Conservation (phyloP, 2,888 invertebrate genomes). For the Meteorus cinctellus region DNA sequence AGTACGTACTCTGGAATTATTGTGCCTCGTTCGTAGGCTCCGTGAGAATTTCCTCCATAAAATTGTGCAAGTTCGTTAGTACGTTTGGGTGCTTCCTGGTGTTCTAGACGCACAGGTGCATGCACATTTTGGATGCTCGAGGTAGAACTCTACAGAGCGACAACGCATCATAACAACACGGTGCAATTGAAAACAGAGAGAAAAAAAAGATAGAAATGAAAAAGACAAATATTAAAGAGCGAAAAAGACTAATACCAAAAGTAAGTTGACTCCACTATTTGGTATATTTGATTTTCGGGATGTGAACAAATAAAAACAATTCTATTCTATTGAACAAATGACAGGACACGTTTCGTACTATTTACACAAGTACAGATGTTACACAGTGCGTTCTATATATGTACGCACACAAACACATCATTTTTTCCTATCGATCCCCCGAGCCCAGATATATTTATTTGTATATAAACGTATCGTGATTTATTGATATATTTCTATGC, state of each 20-base stretch:
- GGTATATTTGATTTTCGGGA: constrained; percentile 41
- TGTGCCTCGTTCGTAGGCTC: constrained; percentile 20
- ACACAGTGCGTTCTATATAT: background rate
- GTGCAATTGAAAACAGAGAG: background rate
- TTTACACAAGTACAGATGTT: constrained; percentile 40
- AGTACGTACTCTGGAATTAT: constrained; percentile 29
- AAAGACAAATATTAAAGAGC: constrained; percentile 12
- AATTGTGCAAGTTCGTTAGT: constrained; percentile 51
- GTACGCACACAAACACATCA: background rate
- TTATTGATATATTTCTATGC: background rate
- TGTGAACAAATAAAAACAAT: constrained; percentile 40
- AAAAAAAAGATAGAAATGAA: background rate
- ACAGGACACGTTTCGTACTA: constrained; percentile 30
- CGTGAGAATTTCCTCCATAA: constrained; percentile 30
- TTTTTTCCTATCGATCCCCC: constrained; percentile 22
- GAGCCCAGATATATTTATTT: constrained; percentile 19
- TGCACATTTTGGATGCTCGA: constrained; percentile 19
- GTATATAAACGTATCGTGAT: constrained; percentile 9
- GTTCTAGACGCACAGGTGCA: background rate
- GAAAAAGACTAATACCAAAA: constrained; percentile 6
- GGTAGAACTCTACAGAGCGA: constrained; percentile 35
- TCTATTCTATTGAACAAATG: constrained; percentile 32
- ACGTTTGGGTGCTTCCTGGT: constrained; percentile 45
- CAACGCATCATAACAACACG: background rate
- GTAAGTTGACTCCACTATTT: constrained; percentile 23